A percentile compares a stretch with the other conserved stretches of the same genome.
Evolutionary conservation across 2,113 vertebrate genomes (phyloP).

Genomic region (Turdus rufiventris): DNA sequence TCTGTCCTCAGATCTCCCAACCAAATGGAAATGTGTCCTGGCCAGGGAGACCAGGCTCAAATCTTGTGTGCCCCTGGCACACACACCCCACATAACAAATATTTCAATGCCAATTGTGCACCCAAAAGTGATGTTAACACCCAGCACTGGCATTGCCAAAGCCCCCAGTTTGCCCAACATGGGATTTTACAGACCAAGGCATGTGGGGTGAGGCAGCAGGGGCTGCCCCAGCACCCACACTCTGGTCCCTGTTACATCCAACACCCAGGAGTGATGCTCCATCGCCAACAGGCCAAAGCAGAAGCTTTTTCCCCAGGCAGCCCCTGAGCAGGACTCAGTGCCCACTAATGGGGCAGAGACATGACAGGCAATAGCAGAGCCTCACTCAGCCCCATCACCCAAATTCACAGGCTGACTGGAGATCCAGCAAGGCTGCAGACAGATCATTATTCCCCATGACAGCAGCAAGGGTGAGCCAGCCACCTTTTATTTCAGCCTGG

Average conservation of each 20-base stretch:
- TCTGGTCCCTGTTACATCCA: background rate
- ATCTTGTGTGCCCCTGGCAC: background rate
- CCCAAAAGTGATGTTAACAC: background rate
- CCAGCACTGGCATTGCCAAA: background rate
- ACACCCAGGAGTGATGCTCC: fast-evolving
- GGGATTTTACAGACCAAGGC: background rate
- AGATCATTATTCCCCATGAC: background rate
- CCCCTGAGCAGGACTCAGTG: background rate
- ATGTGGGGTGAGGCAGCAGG: fast-evolving
- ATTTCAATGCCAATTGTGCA: background rate
- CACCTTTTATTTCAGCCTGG: background rate
- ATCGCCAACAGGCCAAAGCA: fast-evolving
- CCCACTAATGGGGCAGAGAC: background rate
- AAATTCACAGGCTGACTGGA: background rate
- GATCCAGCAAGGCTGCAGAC: background rate
- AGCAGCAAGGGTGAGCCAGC: background rate
- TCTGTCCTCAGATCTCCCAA: background rate
- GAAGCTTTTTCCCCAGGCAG: background rate
- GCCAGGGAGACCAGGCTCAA: background rate
- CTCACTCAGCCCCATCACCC: background rate
- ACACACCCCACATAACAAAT: fast-evolving
- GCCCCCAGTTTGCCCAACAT: fast-evolving
- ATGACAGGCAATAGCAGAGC: background rate
- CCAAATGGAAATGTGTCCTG: background rate
- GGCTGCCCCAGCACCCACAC: background rate